Evolutionary conservation across 2,113 vertebrate species (phyloP).

Genomic region (Herpetotheres cachinnans): DNA sequence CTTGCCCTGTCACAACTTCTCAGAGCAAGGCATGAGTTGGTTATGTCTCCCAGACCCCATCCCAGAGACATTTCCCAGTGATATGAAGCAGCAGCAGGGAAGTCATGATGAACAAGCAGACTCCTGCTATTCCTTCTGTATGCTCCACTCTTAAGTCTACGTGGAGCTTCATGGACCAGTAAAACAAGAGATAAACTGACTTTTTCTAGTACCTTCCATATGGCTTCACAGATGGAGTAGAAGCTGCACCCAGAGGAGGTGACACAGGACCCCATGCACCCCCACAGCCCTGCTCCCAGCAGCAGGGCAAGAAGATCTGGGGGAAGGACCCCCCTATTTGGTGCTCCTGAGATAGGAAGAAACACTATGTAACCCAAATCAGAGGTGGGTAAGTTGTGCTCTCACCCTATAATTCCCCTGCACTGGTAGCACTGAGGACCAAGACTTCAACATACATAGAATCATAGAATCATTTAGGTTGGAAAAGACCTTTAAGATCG

Average conservation of each 20-base stretch:
- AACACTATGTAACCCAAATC: background rate
- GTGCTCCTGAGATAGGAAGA: background rate
- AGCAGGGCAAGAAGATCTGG: background rate
- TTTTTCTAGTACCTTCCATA: background rate
- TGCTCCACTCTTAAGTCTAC: background rate
- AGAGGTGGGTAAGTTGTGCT: background rate
- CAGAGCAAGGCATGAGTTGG: background rate
- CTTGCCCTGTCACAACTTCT: background rate
- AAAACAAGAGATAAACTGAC: background rate
- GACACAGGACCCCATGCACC: background rate
- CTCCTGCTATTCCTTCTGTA: background rate
- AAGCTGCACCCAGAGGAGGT: background rate
- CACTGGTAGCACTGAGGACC: background rate
- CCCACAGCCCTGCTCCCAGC: background rate
- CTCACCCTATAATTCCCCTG: background rate
- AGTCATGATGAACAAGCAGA: background rate
- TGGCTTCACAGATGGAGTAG: background rate
- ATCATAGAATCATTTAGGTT: too few relatives aligned
- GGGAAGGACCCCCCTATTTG: background rate
- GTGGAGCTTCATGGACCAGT: background rate
- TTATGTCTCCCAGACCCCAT: background rate
- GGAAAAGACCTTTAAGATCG: too few relatives aligned
- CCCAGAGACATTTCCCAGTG: background rate
- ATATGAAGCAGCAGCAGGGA: background rate
- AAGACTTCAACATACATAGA: background rate